Evolutionary conservation across 2,113 vertebrate species (phyloP).

Genomic region (Microtus ochrogaster): DNA sequence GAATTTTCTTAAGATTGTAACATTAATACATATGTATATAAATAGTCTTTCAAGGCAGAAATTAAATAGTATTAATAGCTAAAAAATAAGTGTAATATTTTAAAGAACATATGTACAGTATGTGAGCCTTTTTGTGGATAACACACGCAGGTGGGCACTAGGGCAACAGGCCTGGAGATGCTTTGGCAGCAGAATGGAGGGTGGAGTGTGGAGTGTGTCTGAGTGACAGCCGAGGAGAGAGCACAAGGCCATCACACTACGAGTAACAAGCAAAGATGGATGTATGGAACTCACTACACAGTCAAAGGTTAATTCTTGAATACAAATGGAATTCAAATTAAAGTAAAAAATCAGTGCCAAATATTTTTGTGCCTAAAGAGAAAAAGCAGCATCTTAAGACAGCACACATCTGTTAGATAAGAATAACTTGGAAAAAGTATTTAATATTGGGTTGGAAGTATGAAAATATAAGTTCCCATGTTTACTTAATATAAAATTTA

Average conservation of each 20-base stretch:
- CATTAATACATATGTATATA: background rate
- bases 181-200: background rate
- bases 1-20: background rate
- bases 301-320: background rate
- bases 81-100: background rate
- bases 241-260: background rate
- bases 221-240: background rate
- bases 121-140: background rate
- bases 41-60: background rate
- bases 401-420: background rate
- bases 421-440: background rate
- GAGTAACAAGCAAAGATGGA: background rate
- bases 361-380: background rate
- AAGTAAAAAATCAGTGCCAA: background rate
- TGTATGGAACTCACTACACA: background rate
- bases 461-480: background rate
- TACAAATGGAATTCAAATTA: background rate
- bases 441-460: conserved; percentile 31
- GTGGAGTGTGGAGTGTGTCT: background rate
- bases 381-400: background rate
- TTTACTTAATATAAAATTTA: background rate
- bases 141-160: background rate
- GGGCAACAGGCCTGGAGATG: background rate
- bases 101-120: background rate
- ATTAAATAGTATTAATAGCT: background rate